Evolutionary conservation across 2,797 vertebrate species (phyloP).

Genomic region (Phoebastria nigripes): DNA sequence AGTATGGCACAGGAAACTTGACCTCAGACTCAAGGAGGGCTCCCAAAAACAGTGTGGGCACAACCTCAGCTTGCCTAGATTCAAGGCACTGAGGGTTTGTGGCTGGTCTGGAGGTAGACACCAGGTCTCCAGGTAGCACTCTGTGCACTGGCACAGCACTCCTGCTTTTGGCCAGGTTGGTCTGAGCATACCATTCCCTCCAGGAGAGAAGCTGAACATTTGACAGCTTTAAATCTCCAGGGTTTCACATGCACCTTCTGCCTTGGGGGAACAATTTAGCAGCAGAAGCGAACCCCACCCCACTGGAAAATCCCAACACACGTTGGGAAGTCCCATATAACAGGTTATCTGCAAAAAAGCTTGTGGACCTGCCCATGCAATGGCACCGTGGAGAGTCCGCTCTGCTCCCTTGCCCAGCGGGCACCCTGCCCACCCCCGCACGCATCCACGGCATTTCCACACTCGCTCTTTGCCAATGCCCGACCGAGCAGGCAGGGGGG

Average conservation of each 20-base stretch:
- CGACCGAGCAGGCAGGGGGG: accelerated
- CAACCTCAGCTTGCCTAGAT: not conserved
- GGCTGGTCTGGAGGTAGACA: not conserved
- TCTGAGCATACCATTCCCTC: not conserved
- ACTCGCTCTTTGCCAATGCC: not conserved
- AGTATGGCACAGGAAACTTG: not conserved
- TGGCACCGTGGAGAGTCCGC: not conserved
- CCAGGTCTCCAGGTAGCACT: not conserved
- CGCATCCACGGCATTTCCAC: not conserved
- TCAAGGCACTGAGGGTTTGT: not conserved
- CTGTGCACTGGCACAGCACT: not conserved
- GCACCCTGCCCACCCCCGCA: not conserved
- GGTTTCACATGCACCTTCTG: not conserved
- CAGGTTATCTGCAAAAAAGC: not conserved
- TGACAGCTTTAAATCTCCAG: not conserved
- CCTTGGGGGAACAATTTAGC: not conserved
- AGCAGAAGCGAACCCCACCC: slow-evolving; percentile 11
- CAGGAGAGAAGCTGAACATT: accelerated
- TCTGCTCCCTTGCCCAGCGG: not conserved
- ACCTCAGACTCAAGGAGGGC: not conserved
- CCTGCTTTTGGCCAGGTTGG: not conserved
- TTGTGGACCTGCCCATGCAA: not conserved
- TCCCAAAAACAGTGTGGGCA: not conserved
- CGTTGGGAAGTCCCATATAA: not conserved
- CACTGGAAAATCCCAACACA: slow-evolving; percentile 17